Conservation (phyloP, 2,888 invertebrate genomes). For the Cetonia aurata region DNA sequence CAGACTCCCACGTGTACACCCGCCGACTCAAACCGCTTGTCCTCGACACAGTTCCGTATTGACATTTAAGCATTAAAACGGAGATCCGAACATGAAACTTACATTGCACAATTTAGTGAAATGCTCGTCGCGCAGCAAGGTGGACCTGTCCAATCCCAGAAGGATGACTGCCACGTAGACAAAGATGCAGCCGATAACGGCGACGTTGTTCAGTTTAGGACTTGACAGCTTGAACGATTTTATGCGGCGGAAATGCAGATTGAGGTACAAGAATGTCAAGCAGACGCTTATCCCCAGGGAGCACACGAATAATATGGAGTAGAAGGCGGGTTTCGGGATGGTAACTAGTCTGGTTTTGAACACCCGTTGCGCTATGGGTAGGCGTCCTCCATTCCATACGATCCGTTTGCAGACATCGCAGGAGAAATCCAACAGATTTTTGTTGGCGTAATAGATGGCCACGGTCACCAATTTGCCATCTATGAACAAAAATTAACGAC, state of each 20-base stretch:
- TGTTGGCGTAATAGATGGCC: conserved; percentile 79
- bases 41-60: too few relatives aligned
- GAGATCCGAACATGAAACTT: conserved; percentile 64
- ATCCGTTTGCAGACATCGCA: conserved; percentile 79
- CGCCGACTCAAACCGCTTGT: too few relatives aligned
- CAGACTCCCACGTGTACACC: too few relatives aligned
- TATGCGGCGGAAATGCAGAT: conserved; percentile 84
- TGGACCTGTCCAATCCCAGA: conserved; percentile 87
- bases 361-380: conserved; percentile 84
- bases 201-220: conserved; percentile 92
- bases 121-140: conserved; percentile 75
- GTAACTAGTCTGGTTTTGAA: conserved; percentile 80
- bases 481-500: conserved; percentile 57
- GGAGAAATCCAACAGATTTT: conserved; percentile 74
- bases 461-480: conserved; percentile 79
- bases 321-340: conserved; percentile 82
- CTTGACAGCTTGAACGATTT: conserved; percentile 93
- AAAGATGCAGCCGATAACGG: conserved; percentile 88
- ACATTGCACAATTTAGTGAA: conserved; percentile 90
- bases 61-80: too few relatives aligned
- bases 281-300: conserved; percentile 82
- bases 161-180: conserved; percentile 92
- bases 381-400: conserved; percentile 81
- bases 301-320: conserved; percentile 79
- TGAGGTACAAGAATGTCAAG: conserved; percentile 82